Evolutionary conservation across 2,113 vertebrate genomes (phyloP).

Genomic region (cat (Felis catus)): DNA sequence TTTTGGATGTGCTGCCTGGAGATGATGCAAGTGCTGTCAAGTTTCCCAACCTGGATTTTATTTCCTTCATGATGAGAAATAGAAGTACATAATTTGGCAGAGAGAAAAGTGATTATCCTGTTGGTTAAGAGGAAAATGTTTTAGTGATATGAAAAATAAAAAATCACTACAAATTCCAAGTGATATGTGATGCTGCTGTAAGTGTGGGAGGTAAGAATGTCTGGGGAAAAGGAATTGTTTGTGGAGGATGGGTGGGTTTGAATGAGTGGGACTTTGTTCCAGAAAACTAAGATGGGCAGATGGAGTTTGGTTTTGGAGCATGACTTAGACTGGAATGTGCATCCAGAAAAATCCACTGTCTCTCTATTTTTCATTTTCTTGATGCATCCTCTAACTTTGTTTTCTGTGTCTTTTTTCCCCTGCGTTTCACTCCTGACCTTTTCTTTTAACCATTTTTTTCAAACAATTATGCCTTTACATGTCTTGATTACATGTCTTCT

Average conservation of each 20-base stretch:
- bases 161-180: conserved; percentile 45
- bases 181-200: conserved; percentile 15
- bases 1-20: background rate
- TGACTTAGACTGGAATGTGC: background rate
- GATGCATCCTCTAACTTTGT: background rate
- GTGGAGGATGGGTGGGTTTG: background rate
- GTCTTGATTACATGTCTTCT: background rate
- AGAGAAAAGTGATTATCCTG: conserved; percentile 44
- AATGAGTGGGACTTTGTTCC: background rate
- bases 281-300: conserved; percentile 46
- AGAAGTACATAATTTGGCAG: conserved; percentile 39
- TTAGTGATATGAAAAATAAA: conserved; percentile 58
- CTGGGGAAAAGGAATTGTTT: conserved; percentile 7
- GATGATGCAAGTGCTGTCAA: background rate
- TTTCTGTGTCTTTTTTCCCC: background rate
- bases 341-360: background rate
- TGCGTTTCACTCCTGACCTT: background rate
- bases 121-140: conserved; percentile 25
- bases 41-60: background rate
- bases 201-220: conserved; percentile 45
- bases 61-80: conserved; percentile 51
- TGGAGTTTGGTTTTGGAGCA: background rate
- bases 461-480: background rate
- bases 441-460: background rate
- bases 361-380: conserved; percentile 21